Conservation (phyloP, 30 jellyfish, hydroid and myxozoan species). For the Aurelia aurita region DNA sequence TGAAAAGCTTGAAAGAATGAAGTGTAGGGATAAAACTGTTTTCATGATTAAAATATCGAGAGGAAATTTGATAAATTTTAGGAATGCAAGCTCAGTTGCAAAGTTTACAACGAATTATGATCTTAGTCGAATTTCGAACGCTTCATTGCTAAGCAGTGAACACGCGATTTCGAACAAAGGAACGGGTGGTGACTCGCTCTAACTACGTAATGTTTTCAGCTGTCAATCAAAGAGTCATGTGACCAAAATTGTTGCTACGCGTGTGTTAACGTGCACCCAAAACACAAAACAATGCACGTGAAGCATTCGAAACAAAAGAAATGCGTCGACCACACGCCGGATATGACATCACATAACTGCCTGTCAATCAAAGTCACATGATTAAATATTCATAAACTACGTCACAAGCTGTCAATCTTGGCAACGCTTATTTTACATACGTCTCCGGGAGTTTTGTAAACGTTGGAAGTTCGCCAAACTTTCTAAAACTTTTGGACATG, state of each 20-base stretch:
- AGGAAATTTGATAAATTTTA: too few relatives aligned
- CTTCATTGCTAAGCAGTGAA: background rate
- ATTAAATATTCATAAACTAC: constrained; percentile 61
- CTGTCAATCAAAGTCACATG: constrained; percentile 77
- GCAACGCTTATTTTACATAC: constrained; percentile 14
- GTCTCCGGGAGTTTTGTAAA: background rate
- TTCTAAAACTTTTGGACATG: too few relatives aligned
- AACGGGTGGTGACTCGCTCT: constrained; percentile 7
- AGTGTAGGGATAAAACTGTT: too few relatives aligned
- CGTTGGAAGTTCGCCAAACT: too few relatives aligned
- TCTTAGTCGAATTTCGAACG: too few relatives aligned
- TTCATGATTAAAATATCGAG: too few relatives aligned
- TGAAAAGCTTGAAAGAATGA: too few relatives aligned
- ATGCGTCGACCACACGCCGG: constrained; percentile 72
- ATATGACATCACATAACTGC: constrained; percentile 48
- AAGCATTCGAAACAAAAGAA: constrained; percentile 41
- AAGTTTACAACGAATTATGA: too few relatives aligned
- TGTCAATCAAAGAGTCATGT: constrained; percentile 53
- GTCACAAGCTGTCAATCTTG: constrained; percentile 71
- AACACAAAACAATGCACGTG: background rate
- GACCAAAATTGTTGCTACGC: constrained; percentile 66
- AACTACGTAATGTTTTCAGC: background rate
- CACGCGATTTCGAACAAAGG: constrained; percentile 8
- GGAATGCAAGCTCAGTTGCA: too few relatives aligned
- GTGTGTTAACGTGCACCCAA: background rate